phyloP scores from a whole-genome alignment of 2,888 invertebrate species.

The Lepetodrilus schrolli region DNA sequence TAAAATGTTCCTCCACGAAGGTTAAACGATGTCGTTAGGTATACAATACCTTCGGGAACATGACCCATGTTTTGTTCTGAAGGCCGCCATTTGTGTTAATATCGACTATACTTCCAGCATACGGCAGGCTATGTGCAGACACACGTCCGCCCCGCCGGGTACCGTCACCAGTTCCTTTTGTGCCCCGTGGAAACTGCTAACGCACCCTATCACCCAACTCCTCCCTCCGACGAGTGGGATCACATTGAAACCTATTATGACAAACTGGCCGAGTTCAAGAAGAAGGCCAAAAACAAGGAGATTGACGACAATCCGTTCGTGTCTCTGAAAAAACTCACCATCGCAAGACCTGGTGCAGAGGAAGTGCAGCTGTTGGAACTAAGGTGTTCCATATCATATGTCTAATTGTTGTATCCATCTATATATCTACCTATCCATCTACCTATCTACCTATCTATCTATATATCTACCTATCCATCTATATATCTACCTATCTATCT shows the following conservation, averaged over 20 bases:
- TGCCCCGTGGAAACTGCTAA: constrained; percentile 35
- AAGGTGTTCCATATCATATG: too few relatives aligned
- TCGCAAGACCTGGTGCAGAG: constrained; percentile 40
- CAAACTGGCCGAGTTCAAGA: constrained; percentile 6
- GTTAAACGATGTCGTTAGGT: too few relatives aligned
- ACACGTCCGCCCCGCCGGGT: constrained; percentile 34
- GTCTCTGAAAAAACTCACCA: constrained; percentile 35
- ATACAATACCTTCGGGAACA: too few relatives aligned
- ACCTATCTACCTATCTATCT: too few relatives aligned
- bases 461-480: too few relatives aligned
- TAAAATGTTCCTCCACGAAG: too few relatives aligned
- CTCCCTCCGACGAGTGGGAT: not conserved
- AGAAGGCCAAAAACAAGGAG: constrained; percentile 31
- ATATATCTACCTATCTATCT: too few relatives aligned
- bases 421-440: too few relatives aligned
- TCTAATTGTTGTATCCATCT: too few relatives aligned
- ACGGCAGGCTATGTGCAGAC: constrained; percentile 33
- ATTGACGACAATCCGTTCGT: constrained; percentile 45
- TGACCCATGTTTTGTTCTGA: too few relatives aligned
- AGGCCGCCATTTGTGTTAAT: too few relatives aligned
- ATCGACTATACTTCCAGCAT: not conserved
- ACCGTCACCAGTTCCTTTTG: constrained; percentile 35
- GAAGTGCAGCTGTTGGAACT: constrained; percentile 39
- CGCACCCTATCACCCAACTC: constrained; percentile 28
- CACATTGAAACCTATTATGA: not conserved